Percentiles rank a stretch among this genome's conserved stretches.
phyloP scores from a whole-genome alignment of 2,113 vertebrate species.

The Cynoglossus semilaevis region DNA sequence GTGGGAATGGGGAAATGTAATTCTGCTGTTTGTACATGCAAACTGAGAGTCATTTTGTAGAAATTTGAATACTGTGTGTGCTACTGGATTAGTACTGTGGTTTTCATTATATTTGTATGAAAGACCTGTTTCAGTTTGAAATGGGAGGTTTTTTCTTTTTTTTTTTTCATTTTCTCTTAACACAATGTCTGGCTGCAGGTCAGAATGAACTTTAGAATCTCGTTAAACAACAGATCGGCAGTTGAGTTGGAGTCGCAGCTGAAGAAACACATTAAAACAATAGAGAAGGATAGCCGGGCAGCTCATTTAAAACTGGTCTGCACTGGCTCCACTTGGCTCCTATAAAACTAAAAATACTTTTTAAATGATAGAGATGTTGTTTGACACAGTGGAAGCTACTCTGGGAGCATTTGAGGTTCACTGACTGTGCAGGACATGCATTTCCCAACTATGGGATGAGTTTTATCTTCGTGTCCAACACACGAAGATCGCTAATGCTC shows the following conservation, averaged over 20 bases:
- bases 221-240: conserved; percentile 26
- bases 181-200: conserved; percentile 23
- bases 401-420: conserved; percentile 49
- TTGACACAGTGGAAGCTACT: conserved; percentile 41
- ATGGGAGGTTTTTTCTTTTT: conserved; percentile 14
- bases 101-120: conserved; percentile 15
- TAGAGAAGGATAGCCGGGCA: conserved; percentile 5
- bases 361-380: conserved; percentile 43
- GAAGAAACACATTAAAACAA: conserved; percentile 22
- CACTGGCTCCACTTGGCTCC: conserved; percentile 5
- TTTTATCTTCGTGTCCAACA: conserved; percentile 67
- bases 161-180: conserved; percentile 15
- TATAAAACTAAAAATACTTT: neutral
- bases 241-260: conserved; percentile 19
- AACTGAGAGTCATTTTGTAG: conserved; percentile 27
- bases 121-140: conserved; percentile 34
- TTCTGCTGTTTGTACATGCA: conserved; percentile 42
- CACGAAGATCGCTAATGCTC: conserved; percentile 56
- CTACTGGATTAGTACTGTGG: conserved; percentile 8
- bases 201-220: conserved; percentile 21
- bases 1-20: conserved; percentile 47
- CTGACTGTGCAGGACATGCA: conserved; percentile 40
- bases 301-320: conserved; percentile 9
- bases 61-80: conserved; percentile 41
- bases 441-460: conserved; percentile 45